Percentiles rank a stretch among this genome's conserved stretches.
These are phyloP conservation scores for Stomorhina lunata DNA, from an alignment of 2,888 invertebrate genomes.

Conservation along the genomic window DNA sequence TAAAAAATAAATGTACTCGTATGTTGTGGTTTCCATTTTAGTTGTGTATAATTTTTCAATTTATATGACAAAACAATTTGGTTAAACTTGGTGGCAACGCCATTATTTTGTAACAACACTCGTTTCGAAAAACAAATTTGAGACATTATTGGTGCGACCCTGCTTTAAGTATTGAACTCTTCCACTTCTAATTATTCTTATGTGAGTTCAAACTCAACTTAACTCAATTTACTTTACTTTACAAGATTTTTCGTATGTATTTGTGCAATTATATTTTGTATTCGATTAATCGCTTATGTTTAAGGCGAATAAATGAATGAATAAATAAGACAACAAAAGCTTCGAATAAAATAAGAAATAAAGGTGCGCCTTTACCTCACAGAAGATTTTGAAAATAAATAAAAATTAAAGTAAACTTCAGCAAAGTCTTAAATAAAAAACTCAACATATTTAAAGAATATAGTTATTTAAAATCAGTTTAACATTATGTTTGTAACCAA, in stretches of 20 bases:
- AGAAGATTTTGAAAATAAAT: slow-evolving; percentile 18
- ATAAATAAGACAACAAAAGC: slow-evolving; percentile 23
- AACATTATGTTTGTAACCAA: neutral
- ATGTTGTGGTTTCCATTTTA: neutral
- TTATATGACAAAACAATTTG: slow-evolving; percentile 24
- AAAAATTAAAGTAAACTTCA: slow-evolving; percentile 17
- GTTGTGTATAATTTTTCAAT: slow-evolving; percentile 24
- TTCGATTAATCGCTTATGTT: slow-evolving; percentile 24
- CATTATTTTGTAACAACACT: neutral
- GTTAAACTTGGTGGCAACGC: slow-evolving; percentile 37
- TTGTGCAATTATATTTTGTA: neutral
- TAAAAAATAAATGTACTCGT: neutral
- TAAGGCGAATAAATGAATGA: neutral
- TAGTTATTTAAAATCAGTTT: slow-evolving; percentile 2
- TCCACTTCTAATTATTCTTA: neutral
- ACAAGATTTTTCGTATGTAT: neutral
- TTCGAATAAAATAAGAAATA: neutral
- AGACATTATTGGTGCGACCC: neutral
- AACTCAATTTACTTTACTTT: neutral
- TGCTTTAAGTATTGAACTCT: slow-evolving; percentile 32
- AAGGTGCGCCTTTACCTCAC: slow-evolving; percentile 24
- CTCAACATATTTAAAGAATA: neutral
- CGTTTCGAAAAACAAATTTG: neutral
- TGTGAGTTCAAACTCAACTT: neutral
- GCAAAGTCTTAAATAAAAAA: slow-evolving; percentile 11